Percentiles rank a stretch among this genome's conserved stretches.
Evolutionary conservation across 2,797 vertebrate species (phyloP).

Genomic region (Schizothorax lantsangensis): DNA sequence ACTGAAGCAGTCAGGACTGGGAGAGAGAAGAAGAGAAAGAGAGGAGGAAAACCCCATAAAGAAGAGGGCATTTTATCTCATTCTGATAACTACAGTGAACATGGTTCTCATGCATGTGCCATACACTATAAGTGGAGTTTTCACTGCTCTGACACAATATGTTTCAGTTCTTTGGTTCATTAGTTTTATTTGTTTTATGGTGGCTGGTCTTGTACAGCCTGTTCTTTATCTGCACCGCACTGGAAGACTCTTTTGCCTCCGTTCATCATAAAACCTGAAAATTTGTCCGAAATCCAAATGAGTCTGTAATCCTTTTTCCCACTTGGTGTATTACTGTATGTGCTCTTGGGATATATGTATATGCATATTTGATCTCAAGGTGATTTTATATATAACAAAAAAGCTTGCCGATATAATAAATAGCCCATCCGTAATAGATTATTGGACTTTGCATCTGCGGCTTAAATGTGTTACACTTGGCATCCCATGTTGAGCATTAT

Average conservation of each 20-base stretch:
- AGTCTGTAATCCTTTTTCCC: not conserved
- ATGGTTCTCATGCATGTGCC: not conserved
- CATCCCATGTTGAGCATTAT: not conserved
- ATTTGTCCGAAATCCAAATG: not conserved
- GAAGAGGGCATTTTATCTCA: not conserved
- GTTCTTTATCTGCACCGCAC: not conserved
- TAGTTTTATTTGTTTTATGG: not conserved
- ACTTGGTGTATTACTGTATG: not conserved
- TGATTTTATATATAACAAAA: not conserved
- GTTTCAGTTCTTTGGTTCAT: not conserved
- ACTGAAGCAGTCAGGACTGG: too few relatives aligned
- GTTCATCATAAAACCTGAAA: not conserved
- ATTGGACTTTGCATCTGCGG: not conserved
- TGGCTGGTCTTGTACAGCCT: slow-evolving; percentile 2
- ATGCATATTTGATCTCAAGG: not conserved
- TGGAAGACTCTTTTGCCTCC: not conserved
- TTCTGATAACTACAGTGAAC: not conserved
- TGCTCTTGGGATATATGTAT: not conserved
- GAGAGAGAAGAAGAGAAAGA: not conserved
- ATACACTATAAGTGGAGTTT: not conserved
- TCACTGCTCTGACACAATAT: not conserved
- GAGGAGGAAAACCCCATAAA: not conserved
- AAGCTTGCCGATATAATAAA: not conserved
- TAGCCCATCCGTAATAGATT: not conserved
- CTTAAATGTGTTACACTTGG: slow-evolving; percentile 2